These are phyloP conservation scores for Colistium nudipinnis DNA, from an alignment of 2,113 vertebrate genomes.

Conservation along the genomic window DNA sequence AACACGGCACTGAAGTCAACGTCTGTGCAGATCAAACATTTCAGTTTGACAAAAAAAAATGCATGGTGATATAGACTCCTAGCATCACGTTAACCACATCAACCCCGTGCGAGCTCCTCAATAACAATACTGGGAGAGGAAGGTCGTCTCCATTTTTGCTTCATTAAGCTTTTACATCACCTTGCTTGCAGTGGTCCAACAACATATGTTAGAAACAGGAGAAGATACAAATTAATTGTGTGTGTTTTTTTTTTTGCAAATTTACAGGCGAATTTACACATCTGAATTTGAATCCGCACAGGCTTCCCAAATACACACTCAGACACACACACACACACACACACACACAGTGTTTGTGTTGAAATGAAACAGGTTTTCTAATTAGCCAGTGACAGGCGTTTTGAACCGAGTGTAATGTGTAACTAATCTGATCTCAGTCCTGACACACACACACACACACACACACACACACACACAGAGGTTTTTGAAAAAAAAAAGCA, in stretches of 20 bases:
- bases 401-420: slow-evolving; percentile 24
- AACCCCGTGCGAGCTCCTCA: too few relatives aligned
- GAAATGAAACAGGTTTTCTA: slow-evolving; percentile 1
- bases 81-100: background rate
- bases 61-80: too few relatives aligned
- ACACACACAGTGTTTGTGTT: background rate
- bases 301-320: background rate
- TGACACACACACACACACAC: background rate
- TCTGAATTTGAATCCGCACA: slow-evolving; percentile 10
- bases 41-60: too few relatives aligned
- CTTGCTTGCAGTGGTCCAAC: background rate
- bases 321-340: background rate
- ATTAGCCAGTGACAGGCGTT: slow-evolving; percentile 6
- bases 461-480: too few relatives aligned
- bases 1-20: too few relatives aligned
- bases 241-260: slow-evolving; percentile 1
- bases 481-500: too few relatives aligned
- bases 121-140: background rate
- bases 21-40: too few relatives aligned
- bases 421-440: slow-evolving; percentile 17
- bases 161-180: too few relatives aligned
- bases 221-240: background rate
- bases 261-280: slow-evolving; percentile 3
- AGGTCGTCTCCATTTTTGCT: background rate
- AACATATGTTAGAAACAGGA: slow-evolving; percentile 4